Conservation (phyloP, 2,797 vertebrate species). For the Babyrousa celebensis region DNA sequence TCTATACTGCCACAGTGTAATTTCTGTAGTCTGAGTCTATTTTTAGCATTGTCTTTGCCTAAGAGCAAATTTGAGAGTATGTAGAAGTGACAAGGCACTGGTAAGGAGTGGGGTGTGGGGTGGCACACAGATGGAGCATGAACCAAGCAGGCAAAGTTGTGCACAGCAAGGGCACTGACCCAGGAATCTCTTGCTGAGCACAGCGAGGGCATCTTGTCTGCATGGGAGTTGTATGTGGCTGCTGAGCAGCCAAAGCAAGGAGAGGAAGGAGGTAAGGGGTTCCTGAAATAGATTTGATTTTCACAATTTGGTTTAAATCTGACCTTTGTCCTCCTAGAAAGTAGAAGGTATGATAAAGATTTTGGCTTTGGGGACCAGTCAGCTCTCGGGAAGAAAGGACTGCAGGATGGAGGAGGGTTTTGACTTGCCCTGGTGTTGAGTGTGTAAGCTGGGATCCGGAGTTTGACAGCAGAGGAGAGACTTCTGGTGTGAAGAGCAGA, state of each 20-base stretch:
- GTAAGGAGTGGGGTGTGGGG: not conserved
- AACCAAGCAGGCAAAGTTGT: not conserved
- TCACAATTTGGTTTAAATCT: not conserved
- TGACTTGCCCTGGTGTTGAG: not conserved
- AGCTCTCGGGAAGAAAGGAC: not conserved
- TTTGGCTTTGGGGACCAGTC: slow-evolving; percentile 15
- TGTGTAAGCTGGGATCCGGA: not conserved
- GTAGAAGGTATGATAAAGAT: not conserved
- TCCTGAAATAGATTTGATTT: not conserved
- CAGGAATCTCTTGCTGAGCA: not conserved
- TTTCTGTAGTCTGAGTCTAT: not conserved
- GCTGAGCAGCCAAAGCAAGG: not conserved
- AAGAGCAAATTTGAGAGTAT: slow-evolving; percentile 19
- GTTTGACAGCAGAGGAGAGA: not conserved
- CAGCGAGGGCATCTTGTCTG: not conserved
- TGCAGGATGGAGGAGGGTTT: not conserved
- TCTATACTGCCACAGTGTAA: not conserved
- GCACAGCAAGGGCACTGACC: not conserved
- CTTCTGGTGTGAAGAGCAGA: not conserved
- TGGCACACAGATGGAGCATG: not conserved
- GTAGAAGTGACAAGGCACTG: not conserved
- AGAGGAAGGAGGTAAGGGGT: not conserved
- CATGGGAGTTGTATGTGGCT: not conserved
- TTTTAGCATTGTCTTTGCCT: not conserved
- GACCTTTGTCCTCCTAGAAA: not conserved